These are phyloP conservation scores for Pipistrellus pipistrellus DNA, from an alignment of 2,797 vertebrate genomes.

Conservation along the genomic window DNA sequence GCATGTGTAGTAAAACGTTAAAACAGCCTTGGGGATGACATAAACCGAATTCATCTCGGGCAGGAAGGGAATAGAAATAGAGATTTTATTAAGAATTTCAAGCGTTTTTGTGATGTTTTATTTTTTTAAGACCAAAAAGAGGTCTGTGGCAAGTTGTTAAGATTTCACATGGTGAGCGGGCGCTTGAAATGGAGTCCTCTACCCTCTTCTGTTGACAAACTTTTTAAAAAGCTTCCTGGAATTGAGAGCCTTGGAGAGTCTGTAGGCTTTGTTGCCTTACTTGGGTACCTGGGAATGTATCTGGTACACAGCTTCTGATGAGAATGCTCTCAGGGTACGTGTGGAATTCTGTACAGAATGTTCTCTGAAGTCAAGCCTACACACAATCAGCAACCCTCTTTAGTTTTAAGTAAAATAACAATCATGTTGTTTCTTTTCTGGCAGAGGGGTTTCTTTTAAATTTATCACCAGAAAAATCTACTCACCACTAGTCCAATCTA, in stretches of 20 bases:
- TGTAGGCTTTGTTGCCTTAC: slow-evolving; percentile 5
- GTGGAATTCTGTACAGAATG: slow-evolving; percentile 29
- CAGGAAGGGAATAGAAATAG: not conserved
- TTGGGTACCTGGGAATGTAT: not conserved
- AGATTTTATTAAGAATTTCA: not conserved
- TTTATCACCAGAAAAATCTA: slow-evolving; percentile 59
- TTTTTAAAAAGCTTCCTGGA: slow-evolving; percentile 48
- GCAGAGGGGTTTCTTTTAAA: not conserved
- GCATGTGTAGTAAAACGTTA: slow-evolving; percentile 35
- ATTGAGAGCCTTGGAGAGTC: slow-evolving; percentile 19
- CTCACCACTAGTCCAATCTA: not conserved
- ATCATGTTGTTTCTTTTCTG: not conserved
- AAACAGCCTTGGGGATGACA: slow-evolving; percentile 50
- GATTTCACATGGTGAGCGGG: not conserved
- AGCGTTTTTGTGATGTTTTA: not conserved
- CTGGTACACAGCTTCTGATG: slow-evolving; percentile 21
- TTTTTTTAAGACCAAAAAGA: slow-evolving; percentile 42
- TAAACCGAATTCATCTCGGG: slow-evolving; percentile 53
- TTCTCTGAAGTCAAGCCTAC: slow-evolving; percentile 24
- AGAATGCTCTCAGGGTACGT: slow-evolving; percentile 37
- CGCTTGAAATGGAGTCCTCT: not conserved
- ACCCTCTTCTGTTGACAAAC: not conserved
- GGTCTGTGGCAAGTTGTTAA: not conserved
- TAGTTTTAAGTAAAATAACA: slow-evolving; percentile 23
- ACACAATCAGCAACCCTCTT: not conserved